Percentiles rank a stretch among this genome's conserved stretches.
These are phyloP conservation scores for Dryobates pubescens DNA, from an alignment of 2,797 vertebrate genomes.

Conservation along the genomic window DNA sequence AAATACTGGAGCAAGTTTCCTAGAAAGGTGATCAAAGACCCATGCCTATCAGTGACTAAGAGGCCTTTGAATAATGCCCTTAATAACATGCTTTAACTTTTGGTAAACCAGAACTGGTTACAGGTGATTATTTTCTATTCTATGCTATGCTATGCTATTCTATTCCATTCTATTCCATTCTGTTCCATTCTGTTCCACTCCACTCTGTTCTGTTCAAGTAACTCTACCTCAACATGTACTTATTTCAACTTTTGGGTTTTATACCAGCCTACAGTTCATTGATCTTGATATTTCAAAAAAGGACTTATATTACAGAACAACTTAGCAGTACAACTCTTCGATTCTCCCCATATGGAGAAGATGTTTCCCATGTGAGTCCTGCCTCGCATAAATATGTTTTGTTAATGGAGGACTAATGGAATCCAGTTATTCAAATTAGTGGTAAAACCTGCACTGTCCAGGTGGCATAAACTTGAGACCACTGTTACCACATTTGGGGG, in stretches of 20 bases:
- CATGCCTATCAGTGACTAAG: not conserved
- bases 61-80: not conserved
- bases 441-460: not conserved
- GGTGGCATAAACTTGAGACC: not conserved
- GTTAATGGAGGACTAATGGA: not conserved
- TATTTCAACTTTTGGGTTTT: not conserved
- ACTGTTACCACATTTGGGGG: not conserved
- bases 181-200: not conserved
- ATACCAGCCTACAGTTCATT: not conserved
- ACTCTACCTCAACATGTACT: not conserved
- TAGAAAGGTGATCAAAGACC: not conserved
- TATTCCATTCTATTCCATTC: not conserved
- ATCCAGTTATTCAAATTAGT: not conserved
- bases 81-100: not conserved
- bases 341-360: not conserved
- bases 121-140: not conserved
- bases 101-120: not conserved
- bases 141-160: not conserved
- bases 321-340: not conserved
- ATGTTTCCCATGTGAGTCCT: not conserved
- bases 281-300: not conserved
- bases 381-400: not conserved
- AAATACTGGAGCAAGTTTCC: not conserved
- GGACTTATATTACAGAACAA: not conserved
- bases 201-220: not conserved